phyloP scores from a whole-genome alignment of 1,140 invertebrate species.

The Lutraria rhynchaena region DNA sequence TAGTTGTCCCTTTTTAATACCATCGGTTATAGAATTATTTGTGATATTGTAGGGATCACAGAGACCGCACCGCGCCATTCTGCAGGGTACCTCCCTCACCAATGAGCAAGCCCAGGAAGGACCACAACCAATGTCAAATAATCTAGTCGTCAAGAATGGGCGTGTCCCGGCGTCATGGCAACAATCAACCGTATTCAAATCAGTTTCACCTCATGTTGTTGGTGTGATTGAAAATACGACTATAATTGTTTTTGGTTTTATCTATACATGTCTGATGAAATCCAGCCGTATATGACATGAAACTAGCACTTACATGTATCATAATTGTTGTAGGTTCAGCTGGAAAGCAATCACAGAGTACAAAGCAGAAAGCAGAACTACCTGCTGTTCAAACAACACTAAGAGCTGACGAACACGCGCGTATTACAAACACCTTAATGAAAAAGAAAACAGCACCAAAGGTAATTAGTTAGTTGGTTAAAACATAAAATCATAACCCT shows the following conservation, averaged over 20 bases:
- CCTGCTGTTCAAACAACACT: conserved; percentile 18
- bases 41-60: neutral
- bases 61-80: conserved; percentile 5
- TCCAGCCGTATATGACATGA: too few species aligned
- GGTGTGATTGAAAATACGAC: too few species aligned
- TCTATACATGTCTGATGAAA: too few species aligned
- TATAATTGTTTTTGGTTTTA: too few species aligned
- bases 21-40: too few species aligned
- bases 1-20: too few species aligned
- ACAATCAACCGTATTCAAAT: conserved; percentile 44
- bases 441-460: conserved; percentile 19
- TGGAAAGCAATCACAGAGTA: too few species aligned
- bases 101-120: neutral
- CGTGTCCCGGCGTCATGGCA: conserved; percentile 37
- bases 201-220: too few species aligned
- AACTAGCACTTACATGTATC: too few species aligned
- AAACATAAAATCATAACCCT: too few species aligned
- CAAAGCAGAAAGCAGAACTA: neutral
- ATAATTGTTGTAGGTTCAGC: too few species aligned
- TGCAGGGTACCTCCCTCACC: neutral
- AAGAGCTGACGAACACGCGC: conserved; percentile 1
- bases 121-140: conserved; percentile 30
- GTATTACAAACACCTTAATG: neutral
- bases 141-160: conserved; percentile 40
- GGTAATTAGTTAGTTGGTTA: too few species aligned